Conservation (phyloP, 2,113 vertebrate species). For the Chloebia gouldiae region DNA sequence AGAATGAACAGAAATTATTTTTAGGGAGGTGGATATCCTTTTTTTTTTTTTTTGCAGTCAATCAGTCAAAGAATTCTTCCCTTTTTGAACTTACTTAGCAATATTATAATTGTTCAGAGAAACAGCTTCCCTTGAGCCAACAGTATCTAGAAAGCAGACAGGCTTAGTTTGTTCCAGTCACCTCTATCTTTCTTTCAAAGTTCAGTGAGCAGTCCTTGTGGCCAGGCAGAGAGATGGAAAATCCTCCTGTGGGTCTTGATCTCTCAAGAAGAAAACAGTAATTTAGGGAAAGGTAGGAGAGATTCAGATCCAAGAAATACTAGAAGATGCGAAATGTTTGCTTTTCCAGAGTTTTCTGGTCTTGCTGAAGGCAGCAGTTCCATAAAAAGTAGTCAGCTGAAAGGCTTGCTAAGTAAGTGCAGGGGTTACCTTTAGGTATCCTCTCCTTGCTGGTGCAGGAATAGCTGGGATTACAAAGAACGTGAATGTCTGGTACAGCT, state of each 20-base stretch:
- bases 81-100: neutral
- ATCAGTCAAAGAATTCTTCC: neutral
- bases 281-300: neutral
- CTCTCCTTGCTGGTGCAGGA: neutral
- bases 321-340: neutral
- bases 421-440: neutral
- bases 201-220: neutral
- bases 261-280: neutral
- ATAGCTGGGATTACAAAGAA: neutral
- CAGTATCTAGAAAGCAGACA: neutral
- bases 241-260: neutral
- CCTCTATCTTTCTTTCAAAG: neutral
- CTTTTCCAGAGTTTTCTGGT: neutral
- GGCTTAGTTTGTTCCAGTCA: neutral
- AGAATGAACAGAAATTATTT: neutral
- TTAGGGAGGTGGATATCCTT: neutral
- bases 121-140: neutral
- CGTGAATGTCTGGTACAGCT: neutral
- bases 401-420: neutral
- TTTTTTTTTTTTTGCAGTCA: neutral
- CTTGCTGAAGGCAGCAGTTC: neutral
- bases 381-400: neutral
- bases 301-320: neutral
- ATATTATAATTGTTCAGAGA: neutral
- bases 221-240: neutral